Percentiles rank a stretch among this genome's conserved stretches.
These are phyloP conservation scores for Anticlea derivata DNA, from an alignment of 2,888 invertebrate genomes.

Conservation along the genomic window DNA sequence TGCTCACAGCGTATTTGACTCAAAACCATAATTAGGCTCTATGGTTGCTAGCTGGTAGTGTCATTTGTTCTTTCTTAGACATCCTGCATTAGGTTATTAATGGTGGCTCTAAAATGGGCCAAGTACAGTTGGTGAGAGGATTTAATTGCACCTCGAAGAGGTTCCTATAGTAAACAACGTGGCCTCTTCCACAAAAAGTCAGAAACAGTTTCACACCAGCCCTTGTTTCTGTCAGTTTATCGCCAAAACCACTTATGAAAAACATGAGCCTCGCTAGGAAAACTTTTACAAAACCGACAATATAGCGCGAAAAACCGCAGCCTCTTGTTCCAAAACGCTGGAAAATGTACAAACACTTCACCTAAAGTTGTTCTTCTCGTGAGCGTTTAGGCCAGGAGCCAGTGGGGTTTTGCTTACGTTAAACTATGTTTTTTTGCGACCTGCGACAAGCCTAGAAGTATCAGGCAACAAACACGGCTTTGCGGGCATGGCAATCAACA, in stretches of 20 bases:
- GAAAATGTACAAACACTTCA: slow-evolving; percentile 66
- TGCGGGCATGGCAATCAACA: too few species aligned
- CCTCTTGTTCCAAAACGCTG: slow-evolving; percentile 24
- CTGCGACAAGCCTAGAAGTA: too few species aligned
- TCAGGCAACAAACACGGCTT: too few species aligned
- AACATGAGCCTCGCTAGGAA: slow-evolving; percentile 24
- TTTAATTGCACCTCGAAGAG: too few species aligned
- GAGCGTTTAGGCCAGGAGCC: slow-evolving; percentile 31
- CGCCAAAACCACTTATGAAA: slow-evolving; percentile 33
- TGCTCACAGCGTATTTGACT: too few species aligned
- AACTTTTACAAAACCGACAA: slow-evolving; percentile 27
- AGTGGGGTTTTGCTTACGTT: neutral
- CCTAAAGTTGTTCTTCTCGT: slow-evolving; percentile 46
- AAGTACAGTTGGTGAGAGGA: too few species aligned
- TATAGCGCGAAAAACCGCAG: slow-evolving; percentile 23
- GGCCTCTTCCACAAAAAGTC: slow-evolving; percentile 7
- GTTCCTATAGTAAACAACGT: neutral
- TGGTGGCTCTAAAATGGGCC: too few species aligned
- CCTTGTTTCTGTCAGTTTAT: slow-evolving; percentile 27
- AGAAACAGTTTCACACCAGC: slow-evolving; percentile 13
- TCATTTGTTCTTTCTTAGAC: too few species aligned
- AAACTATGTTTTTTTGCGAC: too few species aligned
- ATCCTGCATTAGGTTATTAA: too few species aligned
- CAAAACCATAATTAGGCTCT: too few species aligned
- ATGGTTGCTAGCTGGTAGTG: too few species aligned